Conservation (phyloP, 2,888 invertebrate genomes). For the Dicycla oo region DNA sequence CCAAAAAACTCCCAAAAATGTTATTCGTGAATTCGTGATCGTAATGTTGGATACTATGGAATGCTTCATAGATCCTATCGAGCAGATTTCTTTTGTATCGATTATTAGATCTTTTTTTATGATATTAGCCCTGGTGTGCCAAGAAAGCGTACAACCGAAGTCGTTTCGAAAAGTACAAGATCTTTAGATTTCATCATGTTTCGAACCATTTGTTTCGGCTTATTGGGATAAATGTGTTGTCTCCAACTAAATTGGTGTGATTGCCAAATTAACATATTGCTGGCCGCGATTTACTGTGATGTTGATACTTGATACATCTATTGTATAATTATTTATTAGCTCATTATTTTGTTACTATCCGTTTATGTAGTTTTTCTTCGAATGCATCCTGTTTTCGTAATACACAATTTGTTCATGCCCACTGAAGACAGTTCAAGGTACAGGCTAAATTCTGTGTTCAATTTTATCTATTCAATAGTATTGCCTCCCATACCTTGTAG, state of each 20-base stretch:
- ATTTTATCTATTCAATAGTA: not conserved
- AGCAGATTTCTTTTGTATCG: not conserved
- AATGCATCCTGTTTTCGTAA: not conserved
- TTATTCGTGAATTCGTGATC: not conserved
- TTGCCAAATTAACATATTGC: slow-evolving; percentile 37
- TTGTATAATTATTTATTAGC: slow-evolving; percentile 17
- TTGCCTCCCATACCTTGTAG: not conserved
- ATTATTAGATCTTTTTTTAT: not conserved
- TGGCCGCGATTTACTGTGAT: slow-evolving; percentile 32
- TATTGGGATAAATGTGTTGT: slow-evolving; percentile 40
- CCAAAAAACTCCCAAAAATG: not conserved
- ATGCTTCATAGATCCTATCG: not conserved
- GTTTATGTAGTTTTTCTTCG: slow-evolving; percentile 8
- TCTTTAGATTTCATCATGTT: slow-evolving; percentile 35
- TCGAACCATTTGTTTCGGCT: slow-evolving; percentile 42
- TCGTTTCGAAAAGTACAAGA: slow-evolving; percentile 23
- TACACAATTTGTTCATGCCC: not conserved
- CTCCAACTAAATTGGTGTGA: slow-evolving; percentile 34
- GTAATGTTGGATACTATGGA: not conserved
- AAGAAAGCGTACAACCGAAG: slow-evolving; percentile 19
- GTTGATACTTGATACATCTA: not conserved
- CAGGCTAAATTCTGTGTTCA: not conserved
- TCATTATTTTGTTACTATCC: slow-evolving; percentile 19
- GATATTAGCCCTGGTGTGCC: not conserved
- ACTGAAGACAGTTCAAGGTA: not conserved